These are phyloP conservation scores for Alca torda DNA, from an alignment of 2,797 vertebrate genomes.

Conservation along the genomic window DNA sequence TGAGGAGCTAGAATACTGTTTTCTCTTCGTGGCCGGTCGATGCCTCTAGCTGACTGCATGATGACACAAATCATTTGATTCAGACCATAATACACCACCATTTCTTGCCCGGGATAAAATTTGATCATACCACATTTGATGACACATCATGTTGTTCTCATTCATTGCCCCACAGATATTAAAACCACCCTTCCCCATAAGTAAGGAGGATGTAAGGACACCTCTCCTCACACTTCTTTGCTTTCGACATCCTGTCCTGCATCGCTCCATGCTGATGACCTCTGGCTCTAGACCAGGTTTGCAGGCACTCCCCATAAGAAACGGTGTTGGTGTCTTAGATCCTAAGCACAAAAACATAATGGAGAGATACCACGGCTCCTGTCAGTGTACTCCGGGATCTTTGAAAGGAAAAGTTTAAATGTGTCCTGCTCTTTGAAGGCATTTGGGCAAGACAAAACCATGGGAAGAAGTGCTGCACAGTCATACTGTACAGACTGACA, in stretches of 20 bases:
- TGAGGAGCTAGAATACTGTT: not conserved
- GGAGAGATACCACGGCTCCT: not conserved
- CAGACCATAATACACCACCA: not conserved
- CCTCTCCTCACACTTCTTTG: not conserved
- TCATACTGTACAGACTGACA: not conserved
- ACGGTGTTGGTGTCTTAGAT: not conserved
- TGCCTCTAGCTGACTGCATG: not conserved
- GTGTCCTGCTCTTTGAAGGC: not conserved
- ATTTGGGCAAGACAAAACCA: not conserved
- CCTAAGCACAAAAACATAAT: not conserved
- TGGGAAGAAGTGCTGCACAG: not conserved
- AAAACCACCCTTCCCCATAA: not conserved
- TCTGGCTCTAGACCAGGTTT: not conserved
- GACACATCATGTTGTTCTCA: not conserved
- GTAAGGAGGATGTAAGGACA: not conserved
- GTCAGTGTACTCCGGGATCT: not conserved
- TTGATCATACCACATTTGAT: not conserved
- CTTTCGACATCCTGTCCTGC: not conserved
- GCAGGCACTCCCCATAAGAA: not conserved
- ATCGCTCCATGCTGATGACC: not conserved
- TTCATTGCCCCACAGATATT: not conserved
- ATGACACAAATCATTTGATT: not conserved
- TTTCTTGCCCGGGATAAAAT: not conserved
- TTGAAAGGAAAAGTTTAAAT: not conserved
- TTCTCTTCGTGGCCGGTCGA: not conserved